Conservation (phyloP, 2,113 vertebrate species). For the Salvelinus namaycush region DNA sequence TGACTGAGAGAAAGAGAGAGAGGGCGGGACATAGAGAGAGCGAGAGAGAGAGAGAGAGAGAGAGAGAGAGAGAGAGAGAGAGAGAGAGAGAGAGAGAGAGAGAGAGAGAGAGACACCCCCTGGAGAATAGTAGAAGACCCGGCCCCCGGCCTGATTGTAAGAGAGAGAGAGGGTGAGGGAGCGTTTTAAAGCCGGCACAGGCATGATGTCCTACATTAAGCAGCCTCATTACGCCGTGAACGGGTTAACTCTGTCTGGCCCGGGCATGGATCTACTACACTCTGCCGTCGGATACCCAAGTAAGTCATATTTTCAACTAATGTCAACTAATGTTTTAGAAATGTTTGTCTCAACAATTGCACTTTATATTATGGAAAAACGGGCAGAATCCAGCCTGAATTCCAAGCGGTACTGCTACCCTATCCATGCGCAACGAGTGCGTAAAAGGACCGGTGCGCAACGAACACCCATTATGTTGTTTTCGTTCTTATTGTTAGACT, state of each 20-base stretch:
- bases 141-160: slow-evolving; percentile 1
- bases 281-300: slow-evolving; percentile 82
- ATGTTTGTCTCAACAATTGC: neutral
- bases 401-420: neutral
- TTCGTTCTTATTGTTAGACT: neutral
- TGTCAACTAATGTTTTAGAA: slow-evolving; percentile 1
- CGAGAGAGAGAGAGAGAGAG: no score
- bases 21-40: no score
- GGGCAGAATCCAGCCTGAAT: neutral
- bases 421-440: slow-evolving; percentile 4
- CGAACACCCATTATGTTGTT: neutral
- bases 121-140: slow-evolving; percentile 8
- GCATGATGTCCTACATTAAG: slow-evolving; percentile 90
- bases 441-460: slow-evolving; percentile 4
- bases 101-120: slow-evolving; percentile 27
- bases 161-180: slow-evolving; percentile 60
- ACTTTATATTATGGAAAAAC: no score
- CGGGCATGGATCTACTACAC: slow-evolving; percentile 86
- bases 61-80: no score
- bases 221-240: slow-evolving; percentile 87
- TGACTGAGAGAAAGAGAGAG: neutral
- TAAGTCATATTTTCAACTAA: slow-evolving; percentile 63
- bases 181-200: slow-evolving; percentile 76
- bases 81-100: neutral
- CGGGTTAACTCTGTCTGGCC: slow-evolving; percentile 82